phyloP scores from a whole-genome alignment of 2,113 vertebrate genomes.

The Cinclus mexicanus region DNA sequence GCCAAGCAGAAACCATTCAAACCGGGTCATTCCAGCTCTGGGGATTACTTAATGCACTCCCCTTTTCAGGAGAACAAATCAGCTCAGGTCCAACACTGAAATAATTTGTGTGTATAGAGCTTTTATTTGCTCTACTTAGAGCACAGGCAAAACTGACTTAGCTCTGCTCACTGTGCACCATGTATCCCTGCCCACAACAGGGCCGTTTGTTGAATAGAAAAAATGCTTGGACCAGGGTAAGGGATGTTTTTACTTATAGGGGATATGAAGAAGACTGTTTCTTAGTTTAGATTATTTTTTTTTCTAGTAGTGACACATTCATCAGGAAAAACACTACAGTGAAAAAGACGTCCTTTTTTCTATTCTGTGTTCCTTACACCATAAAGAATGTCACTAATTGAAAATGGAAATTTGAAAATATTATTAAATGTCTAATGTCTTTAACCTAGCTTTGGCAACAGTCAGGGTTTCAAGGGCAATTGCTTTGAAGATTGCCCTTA shows the following conservation, averaged over 20 bases:
- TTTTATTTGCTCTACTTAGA: background rate
- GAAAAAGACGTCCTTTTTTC: rapidly evolving
- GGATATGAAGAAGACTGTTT: background rate
- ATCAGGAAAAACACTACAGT: background rate
- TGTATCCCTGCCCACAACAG: background rate
- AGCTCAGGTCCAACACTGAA: background rate
- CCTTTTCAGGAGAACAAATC: background rate
- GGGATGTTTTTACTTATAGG: background rate
- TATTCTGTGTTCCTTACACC: background rate
- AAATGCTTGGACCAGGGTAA: background rate
- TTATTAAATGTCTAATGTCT: background rate
- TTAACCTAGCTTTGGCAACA: background rate
- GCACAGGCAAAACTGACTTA: background rate
- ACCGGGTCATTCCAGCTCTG: background rate
- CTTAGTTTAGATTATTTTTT: background rate
- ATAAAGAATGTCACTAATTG: background rate
- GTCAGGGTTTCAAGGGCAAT: background rate
- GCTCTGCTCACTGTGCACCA: background rate
- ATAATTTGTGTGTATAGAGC: background rate
- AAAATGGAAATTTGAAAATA: background rate
- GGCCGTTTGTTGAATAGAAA: background rate
- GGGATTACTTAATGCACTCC: background rate
- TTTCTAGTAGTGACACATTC: background rate
- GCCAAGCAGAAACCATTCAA: background rate
- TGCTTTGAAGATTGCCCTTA: background rate